Evolutionary conservation across 2,113 vertebrate species (phyloP), one percentile per base, ranked within the genome.

Genomic region (Menura novaehollandiae): DNA sequence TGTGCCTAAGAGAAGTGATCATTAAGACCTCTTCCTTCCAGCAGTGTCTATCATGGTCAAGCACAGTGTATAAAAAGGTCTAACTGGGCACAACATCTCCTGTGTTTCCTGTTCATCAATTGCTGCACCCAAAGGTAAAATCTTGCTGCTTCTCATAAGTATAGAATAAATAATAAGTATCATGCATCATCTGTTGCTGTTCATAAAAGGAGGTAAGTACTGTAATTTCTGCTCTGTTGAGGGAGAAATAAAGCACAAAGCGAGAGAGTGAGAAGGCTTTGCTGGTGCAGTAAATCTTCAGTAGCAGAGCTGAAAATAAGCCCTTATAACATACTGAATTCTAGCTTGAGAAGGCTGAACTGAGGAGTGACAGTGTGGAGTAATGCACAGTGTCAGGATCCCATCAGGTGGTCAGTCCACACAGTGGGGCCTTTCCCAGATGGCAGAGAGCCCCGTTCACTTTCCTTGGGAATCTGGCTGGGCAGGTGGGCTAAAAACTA

Each of bases 171-270:
- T 84, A 92, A 81, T 20, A 30, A 91, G 56, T 59, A 81, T 86
- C 91, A 62, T 84, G 66, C 69, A 87, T 95, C 80, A 89, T 93
- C 85, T 88, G 73, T 64, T 95, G 68, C 72, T 79, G 92, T 90
- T 91, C 69, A 58, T 49, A 86, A 78, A 94, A 87, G 71, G 41
- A 89, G 64, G 39, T 49, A 77, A 93, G 76, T 89, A 69, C 83
- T 90, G 69, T 84, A 72, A 91, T 95, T 96, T 93, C 92, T 84
- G 44, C 80, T 95, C 73, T 85, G 79, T 74, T 92, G 88, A 91
- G 88, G 86, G 88, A 88, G 95, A 95, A 91, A 91, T 87, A 94
- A 93, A 95, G 69, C 66, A 86, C 41, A 82, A 30, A 78, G 85
- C 58, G 66, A 74, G 71, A 47, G 76, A 81, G 75, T 55, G 79